Conservation (phyloP, 1,140 invertebrate genomes). For the Thereuonema tuberculata region DNA sequence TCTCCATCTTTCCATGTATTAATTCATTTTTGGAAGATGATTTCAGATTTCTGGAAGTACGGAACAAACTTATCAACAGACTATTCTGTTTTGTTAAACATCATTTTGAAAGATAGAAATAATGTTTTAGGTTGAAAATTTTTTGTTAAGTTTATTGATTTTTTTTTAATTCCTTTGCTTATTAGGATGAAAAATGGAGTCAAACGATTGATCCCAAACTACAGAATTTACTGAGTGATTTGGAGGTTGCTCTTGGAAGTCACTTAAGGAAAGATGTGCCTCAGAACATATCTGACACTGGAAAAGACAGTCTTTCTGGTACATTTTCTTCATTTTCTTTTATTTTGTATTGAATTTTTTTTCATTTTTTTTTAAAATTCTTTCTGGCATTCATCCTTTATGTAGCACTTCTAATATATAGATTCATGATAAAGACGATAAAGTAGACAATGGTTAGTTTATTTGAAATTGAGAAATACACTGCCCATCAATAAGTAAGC, state of each 20-base stretch:
- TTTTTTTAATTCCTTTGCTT: background rate
- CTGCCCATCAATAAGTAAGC: too few species aligned
- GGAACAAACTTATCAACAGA: too few species aligned
- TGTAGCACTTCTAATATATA: background rate
- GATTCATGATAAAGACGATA: too few species aligned
- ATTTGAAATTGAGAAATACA: too few species aligned
- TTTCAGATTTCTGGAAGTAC: too few species aligned
- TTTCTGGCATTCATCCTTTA: background rate
- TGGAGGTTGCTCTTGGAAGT: slow-evolving; percentile 36
- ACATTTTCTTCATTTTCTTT: background rate
- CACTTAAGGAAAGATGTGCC: slow-evolving; percentile 31
- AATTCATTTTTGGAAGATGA: too few species aligned
- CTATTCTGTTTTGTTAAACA: too few species aligned
- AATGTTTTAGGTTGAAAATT: background rate
- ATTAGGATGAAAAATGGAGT: slow-evolving; percentile 35
- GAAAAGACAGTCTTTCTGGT: background rate
- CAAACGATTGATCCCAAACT: slow-evolving; percentile 37
- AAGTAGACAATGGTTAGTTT: too few species aligned
- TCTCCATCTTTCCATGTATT: too few species aligned
- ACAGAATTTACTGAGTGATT: slow-evolving; percentile 36
- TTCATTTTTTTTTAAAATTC: background rate
- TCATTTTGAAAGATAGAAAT: background rate
- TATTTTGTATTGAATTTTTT: background rate
- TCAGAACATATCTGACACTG: background rate
- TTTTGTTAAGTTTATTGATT: background rate